phyloP scores from a whole-genome alignment of 2,888 invertebrate species.

The Stenoptilia bipunctidactyla region DNA sequence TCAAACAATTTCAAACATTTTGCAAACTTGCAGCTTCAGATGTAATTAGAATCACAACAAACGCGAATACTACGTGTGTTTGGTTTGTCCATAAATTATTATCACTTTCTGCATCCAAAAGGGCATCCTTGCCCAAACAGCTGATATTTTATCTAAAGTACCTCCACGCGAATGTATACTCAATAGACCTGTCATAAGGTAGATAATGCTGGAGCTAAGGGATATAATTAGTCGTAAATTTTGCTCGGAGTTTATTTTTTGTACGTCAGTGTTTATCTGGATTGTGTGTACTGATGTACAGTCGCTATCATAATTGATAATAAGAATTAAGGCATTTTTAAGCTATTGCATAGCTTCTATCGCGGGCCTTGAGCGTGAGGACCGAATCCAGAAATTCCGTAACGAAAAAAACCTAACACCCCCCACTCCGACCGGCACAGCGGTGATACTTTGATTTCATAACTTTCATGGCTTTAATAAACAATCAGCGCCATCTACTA shows the following conservation, averaged over 20 bases:
- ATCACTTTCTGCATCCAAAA: conserved; percentile 23
- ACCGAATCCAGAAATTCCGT: no score
- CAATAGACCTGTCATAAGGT: conserved; percentile 7
- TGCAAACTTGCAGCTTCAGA: neutral
- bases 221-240: conserved; percentile 31
- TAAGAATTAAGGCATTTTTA: no score
- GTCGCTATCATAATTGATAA: no score
- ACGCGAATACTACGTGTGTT: conserved; percentile 14
- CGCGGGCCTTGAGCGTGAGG: no score
- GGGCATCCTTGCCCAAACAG: conserved; percentile 22
- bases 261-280: conserved; percentile 16
- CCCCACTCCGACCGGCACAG: no score
- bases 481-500: no score
- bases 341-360: no score
- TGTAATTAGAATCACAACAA: conserved; percentile 9
- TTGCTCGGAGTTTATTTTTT: conserved; percentile 28
- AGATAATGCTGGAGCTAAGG: conserved; percentile 12
- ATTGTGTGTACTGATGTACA: conserved; percentile 2
- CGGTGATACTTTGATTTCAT: no score
- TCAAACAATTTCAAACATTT: no score
- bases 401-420: no score
- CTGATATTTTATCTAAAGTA: conserved; percentile 27
- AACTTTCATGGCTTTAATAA: no score
- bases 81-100: conserved; percentile 22
- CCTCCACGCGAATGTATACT: conserved; percentile 6